Evolutionary conservation across 2,797 vertebrate species (phyloP).

Genomic region (Manis javanica): DNA sequence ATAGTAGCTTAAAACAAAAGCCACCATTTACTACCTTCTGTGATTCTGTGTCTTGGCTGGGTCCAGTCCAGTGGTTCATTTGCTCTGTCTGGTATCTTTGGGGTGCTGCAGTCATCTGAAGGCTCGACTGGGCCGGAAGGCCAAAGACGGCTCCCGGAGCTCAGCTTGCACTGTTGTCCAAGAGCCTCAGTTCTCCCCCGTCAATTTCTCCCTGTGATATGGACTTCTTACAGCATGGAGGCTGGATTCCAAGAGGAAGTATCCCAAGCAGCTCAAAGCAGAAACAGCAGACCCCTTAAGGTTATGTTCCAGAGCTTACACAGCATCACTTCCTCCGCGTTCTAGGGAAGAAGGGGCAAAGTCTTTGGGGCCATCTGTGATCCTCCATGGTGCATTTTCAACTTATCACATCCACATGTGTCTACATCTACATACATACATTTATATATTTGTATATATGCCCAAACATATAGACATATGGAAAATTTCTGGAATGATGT

Average conservation of each 20-base stretch:
- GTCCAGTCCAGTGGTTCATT: not conserved
- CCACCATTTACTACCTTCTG: fast-evolving
- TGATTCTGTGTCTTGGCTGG: not conserved
- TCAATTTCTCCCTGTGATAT: not conserved
- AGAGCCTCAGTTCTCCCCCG: not conserved
- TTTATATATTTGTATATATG: fast-evolving
- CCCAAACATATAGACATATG: fast-evolving
- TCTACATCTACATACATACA: not conserved
- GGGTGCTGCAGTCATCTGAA: not conserved
- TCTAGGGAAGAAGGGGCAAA: not conserved
- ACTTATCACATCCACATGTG: too few species aligned
- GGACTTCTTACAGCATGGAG: not conserved
- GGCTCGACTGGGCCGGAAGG: not conserved
- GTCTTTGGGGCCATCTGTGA: not conserved
- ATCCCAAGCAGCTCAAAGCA: not conserved
- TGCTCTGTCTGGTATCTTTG: not conserved
- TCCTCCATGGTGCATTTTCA: not conserved
- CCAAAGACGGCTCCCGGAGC: not conserved
- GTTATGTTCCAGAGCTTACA: not conserved
- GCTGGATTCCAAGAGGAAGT: not conserved
- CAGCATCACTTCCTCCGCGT: not conserved
- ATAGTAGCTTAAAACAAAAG: not conserved
- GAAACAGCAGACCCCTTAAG: not conserved
- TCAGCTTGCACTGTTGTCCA: not conserved
- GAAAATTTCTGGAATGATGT: not conserved